phyloP scores from a whole-genome alignment of 2,113 vertebrate genomes.

The Pithys albifrons region DNA sequence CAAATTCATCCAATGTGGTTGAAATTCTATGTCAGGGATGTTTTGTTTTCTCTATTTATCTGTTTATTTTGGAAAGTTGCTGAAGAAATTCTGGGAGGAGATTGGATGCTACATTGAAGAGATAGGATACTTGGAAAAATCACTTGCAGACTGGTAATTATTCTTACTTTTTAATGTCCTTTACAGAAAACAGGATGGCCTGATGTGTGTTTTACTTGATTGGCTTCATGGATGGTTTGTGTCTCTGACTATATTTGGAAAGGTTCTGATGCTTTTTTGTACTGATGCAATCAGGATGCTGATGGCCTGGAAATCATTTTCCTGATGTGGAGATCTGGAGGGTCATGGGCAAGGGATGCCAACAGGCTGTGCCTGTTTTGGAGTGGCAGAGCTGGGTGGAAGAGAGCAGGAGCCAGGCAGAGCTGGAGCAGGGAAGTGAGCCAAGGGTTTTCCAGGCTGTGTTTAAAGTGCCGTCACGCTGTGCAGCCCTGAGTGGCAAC shows the following conservation, averaged over 20 bases:
- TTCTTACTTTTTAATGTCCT: conserved; percentile 37
- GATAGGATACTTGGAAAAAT: conserved; percentile 46
- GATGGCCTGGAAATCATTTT: conserved; percentile 26
- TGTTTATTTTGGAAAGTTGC: conserved; percentile 64
- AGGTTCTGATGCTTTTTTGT: conserved; percentile 7
- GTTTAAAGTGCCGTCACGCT: neutral
- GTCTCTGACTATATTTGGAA: conserved; percentile 66
- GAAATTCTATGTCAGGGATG: neutral
- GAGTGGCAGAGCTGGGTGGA: neutral
- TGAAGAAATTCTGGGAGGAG: conserved; percentile 38
- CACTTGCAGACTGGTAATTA: conserved; percentile 23
- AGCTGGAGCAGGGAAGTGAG: neutral
- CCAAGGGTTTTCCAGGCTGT: conserved; percentile 31
- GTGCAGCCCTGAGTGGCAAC: neutral
- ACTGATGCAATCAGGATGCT: conserved; percentile 32
- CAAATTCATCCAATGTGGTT: neutral
- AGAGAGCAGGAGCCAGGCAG: neutral
- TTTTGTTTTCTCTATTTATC: conserved; percentile 42
- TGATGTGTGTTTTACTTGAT: conserved; percentile 16
- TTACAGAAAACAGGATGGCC: conserved; percentile 46
- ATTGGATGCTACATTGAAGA: conserved; percentile 13
- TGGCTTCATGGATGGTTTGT: neutral
- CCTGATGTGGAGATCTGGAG: neutral
- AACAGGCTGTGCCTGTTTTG: conserved; percentile 3
- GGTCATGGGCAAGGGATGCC: neutral